Percentiles rank a stretch among this genome's conserved stretches.
Evolutionary conservation across 2,888 invertebrate genomes (phyloP).

Genomic region (Parthenolecanium corni): DNA sequence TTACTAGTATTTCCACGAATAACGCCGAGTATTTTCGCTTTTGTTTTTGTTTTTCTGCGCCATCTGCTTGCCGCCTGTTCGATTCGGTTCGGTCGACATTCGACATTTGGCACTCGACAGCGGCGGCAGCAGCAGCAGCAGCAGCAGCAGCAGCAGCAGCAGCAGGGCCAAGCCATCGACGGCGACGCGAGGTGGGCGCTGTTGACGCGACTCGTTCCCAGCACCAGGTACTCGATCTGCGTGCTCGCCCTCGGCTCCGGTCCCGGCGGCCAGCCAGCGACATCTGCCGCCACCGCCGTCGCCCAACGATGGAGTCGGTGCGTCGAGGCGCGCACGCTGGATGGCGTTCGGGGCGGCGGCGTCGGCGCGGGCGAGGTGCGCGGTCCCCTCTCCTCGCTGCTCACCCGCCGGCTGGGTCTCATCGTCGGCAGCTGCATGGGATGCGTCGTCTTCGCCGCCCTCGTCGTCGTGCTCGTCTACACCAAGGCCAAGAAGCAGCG

Average conservation of each 20-base stretch:
- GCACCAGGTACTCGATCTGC: constrained; percentile 73
- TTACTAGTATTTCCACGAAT: too few relatives aligned
- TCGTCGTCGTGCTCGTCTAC: constrained; percentile 73
- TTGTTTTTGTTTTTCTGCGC: too few relatives aligned
- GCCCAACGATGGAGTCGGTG: constrained; percentile 42
- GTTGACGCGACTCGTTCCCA: constrained; percentile 61
- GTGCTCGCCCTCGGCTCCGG: constrained; percentile 59
- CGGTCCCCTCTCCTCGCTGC: constrained; percentile 55
- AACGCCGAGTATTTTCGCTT: too few relatives aligned
- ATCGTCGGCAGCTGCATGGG: constrained; percentile 80
- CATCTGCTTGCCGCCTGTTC: too few relatives aligned
- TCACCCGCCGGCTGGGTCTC: constrained; percentile 68
- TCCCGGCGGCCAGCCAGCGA: constrained; percentile 38
- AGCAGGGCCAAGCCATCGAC: constrained; percentile 55
- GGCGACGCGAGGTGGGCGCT: constrained; percentile 60
- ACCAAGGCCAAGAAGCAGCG: constrained; percentile 50
- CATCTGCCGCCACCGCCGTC: constrained; percentile 23
- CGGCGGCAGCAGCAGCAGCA: too few relatives aligned
- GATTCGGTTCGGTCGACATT: too few relatives aligned
- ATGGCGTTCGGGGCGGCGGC: constrained; percentile 31
- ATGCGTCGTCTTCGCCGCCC: constrained; percentile 68
- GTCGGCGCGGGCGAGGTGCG: constrained; percentile 21
- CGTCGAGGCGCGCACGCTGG: constrained; percentile 37
- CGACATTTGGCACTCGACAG: too few relatives aligned
- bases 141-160: too few relatives aligned